Base-by-base conservation (phyloP, 2,888 invertebrate species). In the Hanleya hanleyi region DNA sequence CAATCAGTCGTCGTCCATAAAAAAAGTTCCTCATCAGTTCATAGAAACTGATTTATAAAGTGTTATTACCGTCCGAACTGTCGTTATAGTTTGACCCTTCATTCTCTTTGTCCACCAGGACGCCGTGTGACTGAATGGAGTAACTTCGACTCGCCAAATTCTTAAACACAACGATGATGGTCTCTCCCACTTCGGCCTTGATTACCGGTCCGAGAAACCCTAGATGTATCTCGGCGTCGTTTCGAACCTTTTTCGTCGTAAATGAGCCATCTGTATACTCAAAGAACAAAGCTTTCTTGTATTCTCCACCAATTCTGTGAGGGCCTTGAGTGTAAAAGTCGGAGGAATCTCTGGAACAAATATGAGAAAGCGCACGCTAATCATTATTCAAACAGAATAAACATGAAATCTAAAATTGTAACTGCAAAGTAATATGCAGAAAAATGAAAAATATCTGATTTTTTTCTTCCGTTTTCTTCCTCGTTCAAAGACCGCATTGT, bases 41-140 rank as follows among this genome's bases (percentile, higher is more conserved):
- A n/a, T n/a, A n/a, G n/a, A n/a, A n/a, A n/a, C n/a, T n/a, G n/a
- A n/a, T n/a, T n/a, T n/a, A n/a, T n/a, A n/a, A n/a, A 12, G 41
- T 41, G 9, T 26, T 22, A 9, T 18, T 64, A 64, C 64, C 36
- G 32, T 35, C 15, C 15, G 64, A 35, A 15, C 29, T 37, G 35
- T 64, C 64, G n/a, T 64, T 37, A 36, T 64, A 64, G 4, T 35
- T 37, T 4, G 64, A 32, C 15, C 64, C 64, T 36, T 64, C 64
- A 22, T 9, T n/a, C 15, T 64, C 64, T 37, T 64, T 64, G 15
- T 33, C 2, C 18, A 37, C 66, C n/a, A 51, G 51, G 51, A 75
- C 71, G 3, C 78, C 78, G 57, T 73, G 76, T 0, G 76, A 70
- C 29, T 78, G 74, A 33, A 78, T 69, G 29, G 78, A 76, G 36